phyloP scores from a whole-genome alignment of 2,797 vertebrate genomes.

The Lepilemur ruficaudatus region DNA sequence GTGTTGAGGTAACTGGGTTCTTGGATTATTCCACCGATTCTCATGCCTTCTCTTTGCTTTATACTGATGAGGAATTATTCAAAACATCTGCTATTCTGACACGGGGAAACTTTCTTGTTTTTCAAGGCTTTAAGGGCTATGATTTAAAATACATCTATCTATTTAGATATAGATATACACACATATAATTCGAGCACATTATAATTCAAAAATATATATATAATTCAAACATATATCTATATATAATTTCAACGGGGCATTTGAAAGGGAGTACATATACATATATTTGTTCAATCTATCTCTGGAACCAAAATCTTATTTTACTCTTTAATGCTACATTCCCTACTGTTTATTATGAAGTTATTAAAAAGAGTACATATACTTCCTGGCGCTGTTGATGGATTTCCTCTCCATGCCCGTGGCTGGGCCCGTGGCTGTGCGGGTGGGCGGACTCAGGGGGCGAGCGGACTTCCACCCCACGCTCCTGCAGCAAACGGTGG shows the following conservation, averaged over 20 bases:
- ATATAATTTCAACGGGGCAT: neutral
- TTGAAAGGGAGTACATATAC: neutral
- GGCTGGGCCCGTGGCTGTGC: neutral
- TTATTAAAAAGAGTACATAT: neutral
- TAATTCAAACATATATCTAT: neutral
- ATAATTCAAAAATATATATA: neutral
- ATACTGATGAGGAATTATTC: neutral
- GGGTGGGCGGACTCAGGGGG: neutral
- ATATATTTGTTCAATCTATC: neutral
- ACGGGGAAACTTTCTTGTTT: neutral
- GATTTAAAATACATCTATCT: neutral
- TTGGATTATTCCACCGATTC: neutral
- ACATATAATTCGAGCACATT: neutral
- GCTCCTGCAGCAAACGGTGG: fast-evolving
- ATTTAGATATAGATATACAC: neutral
- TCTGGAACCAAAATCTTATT: neutral
- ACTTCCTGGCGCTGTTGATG: neutral
- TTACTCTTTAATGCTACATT: neutral
- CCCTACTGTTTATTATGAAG: neutral
- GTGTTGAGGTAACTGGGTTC: neutral
- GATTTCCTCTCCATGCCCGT: neutral
- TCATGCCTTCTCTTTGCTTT: neutral
- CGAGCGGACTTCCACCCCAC: neutral
- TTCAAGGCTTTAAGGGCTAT: neutral
- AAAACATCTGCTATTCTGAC: neutral